Base-by-base conservation (phyloP, 2,113 vertebrate species). In the Pantherophis guttatus region DNA sequence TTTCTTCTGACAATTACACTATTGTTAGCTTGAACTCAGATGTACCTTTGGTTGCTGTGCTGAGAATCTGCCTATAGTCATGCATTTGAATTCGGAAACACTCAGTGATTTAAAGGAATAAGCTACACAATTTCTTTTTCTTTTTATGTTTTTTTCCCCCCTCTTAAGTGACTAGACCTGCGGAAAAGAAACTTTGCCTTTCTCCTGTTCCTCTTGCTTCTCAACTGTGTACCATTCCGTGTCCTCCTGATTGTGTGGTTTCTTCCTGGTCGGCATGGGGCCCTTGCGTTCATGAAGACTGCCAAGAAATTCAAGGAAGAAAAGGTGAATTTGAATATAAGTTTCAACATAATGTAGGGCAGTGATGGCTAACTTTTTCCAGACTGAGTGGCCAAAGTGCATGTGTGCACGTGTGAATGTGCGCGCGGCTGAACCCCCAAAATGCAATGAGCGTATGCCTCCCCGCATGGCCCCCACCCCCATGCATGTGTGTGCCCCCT, bases 201-300 rank as follows among this genome's bases (percentile, higher is more conserved):
- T 97, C 97, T 55, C 96, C 98, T 81, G 95, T 97, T 54, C 99
- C 98, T 2, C 93, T 96, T 0, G 50, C 97, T 1, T 98, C 98
- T 89, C 98, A 98, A 97, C 95, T 97, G 90, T 99, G 99, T 97
- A 97, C 96, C 86, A 54, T 99, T 92, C 98, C 97, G 0, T 99
- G 99, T 95, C 98, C 98, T 8, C 97, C 97, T 0, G 95, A 96
- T 88, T 99, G 99, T 21, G 89, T 97, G 7, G 97, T 99, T 23
- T 98, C 99, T 11, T 91, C 95, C 75, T 99, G 99, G 99, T 98
- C 98, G 0, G 65, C 92, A 15, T 99, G 99, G 99, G 98, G 98
- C 1, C 92, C 96, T 81, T 99, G 99, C 91, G 85, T 98, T 58
- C 97, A 97, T 0, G 99, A 99, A 95, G 98, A 97, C 98, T 99